Conservation (phyloP, 2,888 invertebrate genomes). For the Papilio gigon region DNA sequence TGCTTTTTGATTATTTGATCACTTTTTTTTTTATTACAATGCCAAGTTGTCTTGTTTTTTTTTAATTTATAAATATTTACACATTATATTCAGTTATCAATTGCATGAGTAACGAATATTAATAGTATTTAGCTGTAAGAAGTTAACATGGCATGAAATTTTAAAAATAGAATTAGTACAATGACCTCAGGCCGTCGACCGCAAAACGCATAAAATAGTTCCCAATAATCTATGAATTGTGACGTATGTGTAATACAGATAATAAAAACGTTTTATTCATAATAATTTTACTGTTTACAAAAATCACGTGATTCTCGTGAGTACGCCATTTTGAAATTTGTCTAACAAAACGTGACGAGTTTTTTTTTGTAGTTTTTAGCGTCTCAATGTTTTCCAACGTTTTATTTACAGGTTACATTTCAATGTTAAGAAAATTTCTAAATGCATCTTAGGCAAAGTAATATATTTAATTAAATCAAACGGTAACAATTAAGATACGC, state of each 20-base stretch:
- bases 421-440: no score
- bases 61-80: neutral
- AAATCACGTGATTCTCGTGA: neutral
- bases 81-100: constrained; percentile 2
- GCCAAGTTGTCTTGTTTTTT: no score
- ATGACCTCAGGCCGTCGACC: constrained; percentile 46
- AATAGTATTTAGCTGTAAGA: constrained; percentile 25
- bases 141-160: constrained; percentile 25
- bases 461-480: no score
- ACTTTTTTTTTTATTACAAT: neutral
- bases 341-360: neutral
- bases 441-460: no score
- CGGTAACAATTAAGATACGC: no score
- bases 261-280: constrained; percentile 2
- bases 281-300: constrained; percentile 3
- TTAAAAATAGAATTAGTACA: constrained; percentile 43
- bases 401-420: no score
- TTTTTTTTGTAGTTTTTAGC: no score
- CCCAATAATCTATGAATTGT: constrained; percentile 31
- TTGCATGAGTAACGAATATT: constrained; percentile 18
- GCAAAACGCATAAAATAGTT: constrained; percentile 31
- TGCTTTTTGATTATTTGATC: no score
- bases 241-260: constrained; percentile 14
- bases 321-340: neutral
- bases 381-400: no score